phyloP scores from a whole-genome alignment of 1,140 invertebrate genomes.

The Samia ricini region DNA sequence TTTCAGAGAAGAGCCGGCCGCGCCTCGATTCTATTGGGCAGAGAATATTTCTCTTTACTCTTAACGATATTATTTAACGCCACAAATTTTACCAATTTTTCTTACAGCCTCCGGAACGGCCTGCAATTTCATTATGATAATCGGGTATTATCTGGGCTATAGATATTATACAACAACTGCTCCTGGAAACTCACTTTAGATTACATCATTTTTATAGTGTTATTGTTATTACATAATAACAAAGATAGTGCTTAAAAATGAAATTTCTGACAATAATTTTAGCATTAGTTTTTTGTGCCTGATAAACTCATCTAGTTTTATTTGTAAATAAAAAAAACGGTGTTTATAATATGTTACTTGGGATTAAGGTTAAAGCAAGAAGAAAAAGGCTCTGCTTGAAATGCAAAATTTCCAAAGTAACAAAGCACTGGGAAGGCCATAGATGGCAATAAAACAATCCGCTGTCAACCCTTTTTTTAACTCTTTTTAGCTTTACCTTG shows the following conservation, averaged over 20 bases:
- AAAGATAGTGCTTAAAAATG: too few species aligned
- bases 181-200: slow-evolving; percentile 20
- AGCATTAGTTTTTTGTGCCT: too few species aligned
- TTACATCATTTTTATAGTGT: slow-evolving; percentile 20
- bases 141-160: slow-evolving; percentile 52
- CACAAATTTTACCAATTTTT: slow-evolving; percentile 75
- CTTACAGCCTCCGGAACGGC: slow-evolving; percentile 54
- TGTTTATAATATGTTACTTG: not conserved
- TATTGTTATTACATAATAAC: not conserved
- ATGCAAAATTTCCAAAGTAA: slow-evolving; percentile 12
- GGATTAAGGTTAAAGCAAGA: not conserved
- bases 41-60: slow-evolving; percentile 67
- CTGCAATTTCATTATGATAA: slow-evolving; percentile 74
- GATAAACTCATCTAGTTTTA: too few species aligned
- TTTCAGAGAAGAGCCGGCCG: slow-evolving; percentile 51
- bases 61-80: slow-evolving; percentile 76
- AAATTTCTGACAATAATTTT: too few species aligned
- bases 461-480: slow-evolving; percentile 20
- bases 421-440: slow-evolving; percentile 6
- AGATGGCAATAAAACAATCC: slow-evolving; percentile 17
- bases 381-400: slow-evolving; percentile 10
- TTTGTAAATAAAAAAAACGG: slow-evolving; percentile 2
- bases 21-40: slow-evolving; percentile 48
- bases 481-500: not conserved
- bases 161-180: slow-evolving; percentile 24